Base-by-base conservation (phyloP, 2,113 vertebrate species). In the Lepisosteus oculatus region DNA sequence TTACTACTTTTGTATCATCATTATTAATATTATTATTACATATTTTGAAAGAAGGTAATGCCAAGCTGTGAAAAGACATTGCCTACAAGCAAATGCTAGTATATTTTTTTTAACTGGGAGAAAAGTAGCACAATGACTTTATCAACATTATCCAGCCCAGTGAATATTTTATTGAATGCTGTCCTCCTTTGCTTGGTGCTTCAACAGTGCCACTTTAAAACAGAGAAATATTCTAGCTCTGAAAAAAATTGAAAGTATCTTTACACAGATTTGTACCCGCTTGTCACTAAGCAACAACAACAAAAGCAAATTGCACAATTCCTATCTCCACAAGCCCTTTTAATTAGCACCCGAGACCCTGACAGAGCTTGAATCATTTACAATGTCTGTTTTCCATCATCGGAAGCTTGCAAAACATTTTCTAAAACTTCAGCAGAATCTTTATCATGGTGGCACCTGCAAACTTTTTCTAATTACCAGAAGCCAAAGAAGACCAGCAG, bases 161-260 rank as follows among this genome's bases (percentile, higher is more conserved):
- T 29, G 17, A 29, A 56, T 79, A 72, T 77, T 73, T 29, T 57
- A 72, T 76, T 29, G 43, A 51, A 66, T 71, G 56, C 62, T 29
- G 55, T 64, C 67, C 71, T 81, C 69, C 72, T 79, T 79, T 77
- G 63, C 74, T 74, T 47, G 61, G 67, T n/a, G n/a, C n/a, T 72
- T 68, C 76, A 70, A 76, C 68, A 75, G 64, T 61, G 65, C 69
- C 72, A 65, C 45, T 57, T 67, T 64, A 66, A 73, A 73, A 73
- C 77, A 45, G 76, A 17, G 45, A n/a, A 51, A 69, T 65, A 69
- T 67, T 72, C 68, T 76, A 65, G 74, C 47, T 14, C 17, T 64
- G 67, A 74, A 44, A 79, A 64, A 62, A 78, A 74, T 77, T 59
- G 65, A 83, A 79, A 12, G 71, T 59, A 67, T 77, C 68, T 72